Base-by-base conservation (phyloP, 2,888 invertebrate genomes). In the Leucozona laternaria region DNA sequence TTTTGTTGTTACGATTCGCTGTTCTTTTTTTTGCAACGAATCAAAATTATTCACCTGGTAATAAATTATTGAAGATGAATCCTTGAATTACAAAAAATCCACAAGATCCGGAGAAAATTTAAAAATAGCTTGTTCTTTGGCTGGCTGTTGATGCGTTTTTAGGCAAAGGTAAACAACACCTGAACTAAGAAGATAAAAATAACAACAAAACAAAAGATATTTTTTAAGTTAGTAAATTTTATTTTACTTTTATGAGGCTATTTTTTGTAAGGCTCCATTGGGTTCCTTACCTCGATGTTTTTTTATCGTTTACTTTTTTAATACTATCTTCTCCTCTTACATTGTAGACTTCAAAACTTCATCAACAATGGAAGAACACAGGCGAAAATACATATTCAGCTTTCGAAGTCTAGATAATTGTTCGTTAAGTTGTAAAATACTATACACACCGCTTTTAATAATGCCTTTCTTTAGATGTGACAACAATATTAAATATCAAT, bases 131-230 rank as follows among this genome's bases (percentile, higher is more conserved):
- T 81, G 77, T 72, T 72, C 62, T 71, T 79, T 71, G 84, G 85
- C 85, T 81, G 81, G 85, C 85, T 81, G 78, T 73, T 81, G 85
- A 73, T 77, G 72, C 22, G 25, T 53, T 37, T 58, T 77, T 43
- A 81, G 85, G 78, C 85, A 86, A 86, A 73, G 85, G 85, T 86
- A 86, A 86, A 86, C 81, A 86, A 85, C 85, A 85, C 81, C 81
- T 78, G 81, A 80, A 85, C 81, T 81, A 86, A 78, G 85, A 86
- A 81, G 71, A 72, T 75, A 79, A 85, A 85, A 77, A 84, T 62
- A 62, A 62, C 62, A 75, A 71, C 48, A 72, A 85, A 84, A 78
- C 45, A 81, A 77, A 85, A 78, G 15, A 55, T 40, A 60, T 70
- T 79, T 77, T 75, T 75, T 37, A 28, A 71, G 66, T 85, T 78